Evolutionary conservation across 2,888 invertebrate genomes (phyloP).

Genomic region (Brachyptera risi): DNA sequence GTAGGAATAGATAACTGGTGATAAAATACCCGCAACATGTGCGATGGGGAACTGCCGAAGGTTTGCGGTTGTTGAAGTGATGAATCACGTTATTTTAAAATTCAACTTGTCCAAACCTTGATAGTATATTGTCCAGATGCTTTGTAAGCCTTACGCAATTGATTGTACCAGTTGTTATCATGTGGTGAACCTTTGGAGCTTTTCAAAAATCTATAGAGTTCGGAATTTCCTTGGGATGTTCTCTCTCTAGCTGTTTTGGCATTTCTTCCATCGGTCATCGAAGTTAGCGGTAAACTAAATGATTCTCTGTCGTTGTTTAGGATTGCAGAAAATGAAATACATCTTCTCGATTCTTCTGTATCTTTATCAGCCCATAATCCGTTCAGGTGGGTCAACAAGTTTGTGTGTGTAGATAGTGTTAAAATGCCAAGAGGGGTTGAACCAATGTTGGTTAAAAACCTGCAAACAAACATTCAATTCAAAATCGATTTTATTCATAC

Average conservation of each 20-base stretch:
- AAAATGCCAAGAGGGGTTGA: conserved; percentile 8
- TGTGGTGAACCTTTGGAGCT: conserved; percentile 6
- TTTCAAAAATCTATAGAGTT: neutral
- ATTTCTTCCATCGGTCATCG: neutral
- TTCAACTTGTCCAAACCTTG: too few species aligned
- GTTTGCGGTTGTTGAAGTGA: too few species aligned
- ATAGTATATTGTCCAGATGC: conserved; percentile 19
- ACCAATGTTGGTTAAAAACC: neutral
- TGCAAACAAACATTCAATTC: neutral
- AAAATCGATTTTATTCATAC: too few species aligned
- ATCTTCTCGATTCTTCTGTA: neutral
- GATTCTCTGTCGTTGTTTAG: neutral
- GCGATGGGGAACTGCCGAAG: too few species aligned
- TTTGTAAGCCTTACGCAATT: conserved; percentile 26
- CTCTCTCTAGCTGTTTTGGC: neutral
- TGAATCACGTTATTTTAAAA: too few species aligned
- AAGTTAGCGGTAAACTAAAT: neutral
- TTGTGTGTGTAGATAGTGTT: neutral
- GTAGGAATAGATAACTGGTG: too few species aligned
- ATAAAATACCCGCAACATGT: too few species aligned
- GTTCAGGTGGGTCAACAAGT: neutral
- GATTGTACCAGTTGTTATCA: conserved; percentile 26
- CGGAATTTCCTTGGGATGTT: neutral
- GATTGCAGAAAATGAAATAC: neutral
- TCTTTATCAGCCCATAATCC: neutral